Conservation (phyloP, 2,113 vertebrate genomes). For the Pitta sordida region DNA sequence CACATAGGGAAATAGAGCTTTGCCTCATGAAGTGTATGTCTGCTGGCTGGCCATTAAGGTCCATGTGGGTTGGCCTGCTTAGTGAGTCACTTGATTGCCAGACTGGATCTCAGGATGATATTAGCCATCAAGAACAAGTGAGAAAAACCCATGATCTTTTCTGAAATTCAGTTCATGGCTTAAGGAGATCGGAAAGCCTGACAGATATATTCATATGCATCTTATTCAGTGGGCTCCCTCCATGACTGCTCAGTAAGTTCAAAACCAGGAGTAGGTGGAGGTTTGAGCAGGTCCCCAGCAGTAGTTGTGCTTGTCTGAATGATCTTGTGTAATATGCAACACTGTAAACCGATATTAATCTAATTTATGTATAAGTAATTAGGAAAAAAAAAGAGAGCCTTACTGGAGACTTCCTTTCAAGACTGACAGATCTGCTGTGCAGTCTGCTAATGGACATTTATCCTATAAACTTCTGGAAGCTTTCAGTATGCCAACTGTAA, state of each 20-base stretch:
- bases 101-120: neutral
- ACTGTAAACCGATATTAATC: neutral
- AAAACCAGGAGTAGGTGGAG: neutral
- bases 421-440: neutral
- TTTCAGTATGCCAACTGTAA: neutral
- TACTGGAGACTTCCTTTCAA: neutral
- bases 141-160: neutral
- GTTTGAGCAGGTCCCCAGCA: neutral
- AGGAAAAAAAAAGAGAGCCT: neutral
- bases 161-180: neutral
- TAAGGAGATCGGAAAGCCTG: neutral
- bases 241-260: neutral
- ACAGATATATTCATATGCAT: neutral
- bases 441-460: neutral
- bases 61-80: neutral
- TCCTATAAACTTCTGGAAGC: neutral
- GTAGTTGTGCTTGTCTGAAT: neutral
- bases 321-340: neutral
- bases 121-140: neutral
- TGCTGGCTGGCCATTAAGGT: neutral
- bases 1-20: neutral
- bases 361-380: neutral
- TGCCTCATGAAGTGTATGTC: neutral
- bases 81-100: neutral
- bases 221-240: neutral